Conservation (phyloP, 2,113 vertebrate genomes). For the Halcyon senegalensis region DNA sequence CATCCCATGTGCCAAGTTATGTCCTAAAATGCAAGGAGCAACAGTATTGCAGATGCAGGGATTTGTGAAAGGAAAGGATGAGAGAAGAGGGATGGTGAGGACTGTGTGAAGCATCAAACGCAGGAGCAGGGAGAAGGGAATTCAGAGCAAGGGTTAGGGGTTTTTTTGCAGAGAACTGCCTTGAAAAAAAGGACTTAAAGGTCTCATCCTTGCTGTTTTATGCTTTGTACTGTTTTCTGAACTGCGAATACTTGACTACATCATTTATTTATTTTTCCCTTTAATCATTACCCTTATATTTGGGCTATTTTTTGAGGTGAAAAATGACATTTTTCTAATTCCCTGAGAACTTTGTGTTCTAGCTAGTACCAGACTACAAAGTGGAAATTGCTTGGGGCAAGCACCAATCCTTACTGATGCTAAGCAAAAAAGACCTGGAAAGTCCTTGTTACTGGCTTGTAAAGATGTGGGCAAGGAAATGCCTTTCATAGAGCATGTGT, state of each 20-base stretch:
- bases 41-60: not conserved
- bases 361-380: not conserved
- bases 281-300: not conserved
- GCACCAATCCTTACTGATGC: not conserved
- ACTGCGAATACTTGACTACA: not conserved
- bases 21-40: not conserved
- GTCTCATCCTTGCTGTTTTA: not conserved
- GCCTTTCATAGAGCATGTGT: not conserved
- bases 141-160: not conserved
- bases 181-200: not conserved
- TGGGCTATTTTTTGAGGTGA: not conserved
- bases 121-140: not conserved
- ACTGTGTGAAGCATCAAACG: not conserved
- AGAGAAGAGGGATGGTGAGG: not conserved
- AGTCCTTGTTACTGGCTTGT: not conserved
- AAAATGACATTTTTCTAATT: not conserved
- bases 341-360: not conserved
- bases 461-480: not conserved
- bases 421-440: not conserved
- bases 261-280: rapidly evolving
- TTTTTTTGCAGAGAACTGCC: not conserved
- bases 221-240: not conserved
- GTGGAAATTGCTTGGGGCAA: not conserved
- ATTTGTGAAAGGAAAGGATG: not conserved
- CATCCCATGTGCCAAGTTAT: not conserved